A percentile compares a stretch with the other conserved stretches of the same genome.
Evolutionary conservation across 2,113 vertebrate species (phyloP).

Genomic region (Psammodynastes pulverulentus): DNA sequence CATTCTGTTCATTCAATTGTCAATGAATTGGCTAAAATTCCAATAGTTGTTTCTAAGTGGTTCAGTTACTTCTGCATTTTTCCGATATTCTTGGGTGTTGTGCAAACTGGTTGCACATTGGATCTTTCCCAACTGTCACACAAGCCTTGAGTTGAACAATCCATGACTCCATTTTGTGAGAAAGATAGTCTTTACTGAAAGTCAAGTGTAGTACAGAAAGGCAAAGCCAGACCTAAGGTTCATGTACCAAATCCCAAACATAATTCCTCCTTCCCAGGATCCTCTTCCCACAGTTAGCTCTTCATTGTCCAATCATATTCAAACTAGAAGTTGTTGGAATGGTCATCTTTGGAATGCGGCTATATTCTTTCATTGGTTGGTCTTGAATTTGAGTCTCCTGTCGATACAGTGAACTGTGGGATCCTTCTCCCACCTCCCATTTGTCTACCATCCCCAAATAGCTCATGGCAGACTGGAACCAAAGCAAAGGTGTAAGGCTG

Average conservation of each 20-base stretch:
- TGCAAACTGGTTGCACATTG: background rate
- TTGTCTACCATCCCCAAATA: rapidly evolving
- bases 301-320: no score
- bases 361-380: background rate
- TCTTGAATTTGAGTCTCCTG: background rate
- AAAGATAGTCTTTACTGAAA: no score
- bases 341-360: no score
- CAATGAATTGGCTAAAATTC: background rate
- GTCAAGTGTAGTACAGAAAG: no score
- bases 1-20: background rate
- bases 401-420: background rate
- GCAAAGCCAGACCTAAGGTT: no score
- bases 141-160: no score
- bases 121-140: background rate
- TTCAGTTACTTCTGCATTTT: background rate
- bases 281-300: no score
- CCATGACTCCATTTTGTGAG: no score
- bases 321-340: no score
- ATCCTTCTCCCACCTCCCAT: background rate
- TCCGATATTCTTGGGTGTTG: background rate
- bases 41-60: background rate
- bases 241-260: no score
- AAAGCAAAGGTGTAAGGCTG: background rate
- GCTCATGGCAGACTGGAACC: background rate
- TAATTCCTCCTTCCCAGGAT: no score